These are phyloP conservation scores for Caiman crocodilus DNA, from an alignment of 2,797 vertebrate genomes.

Conservation along the genomic window DNA sequence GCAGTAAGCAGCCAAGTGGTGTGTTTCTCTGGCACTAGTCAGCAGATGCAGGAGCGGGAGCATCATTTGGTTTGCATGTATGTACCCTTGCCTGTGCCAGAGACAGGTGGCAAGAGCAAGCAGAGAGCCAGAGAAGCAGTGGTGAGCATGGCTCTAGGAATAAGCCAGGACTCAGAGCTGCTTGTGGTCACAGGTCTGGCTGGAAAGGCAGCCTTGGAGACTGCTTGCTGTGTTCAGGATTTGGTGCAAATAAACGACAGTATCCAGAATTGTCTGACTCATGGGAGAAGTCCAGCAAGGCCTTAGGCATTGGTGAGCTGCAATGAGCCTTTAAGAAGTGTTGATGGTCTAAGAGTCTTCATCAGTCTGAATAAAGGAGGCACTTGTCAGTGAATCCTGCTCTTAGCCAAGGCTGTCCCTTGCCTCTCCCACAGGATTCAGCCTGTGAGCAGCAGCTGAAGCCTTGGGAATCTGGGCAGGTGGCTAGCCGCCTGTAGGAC, in stretches of 20 bases:
- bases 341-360: too few relatives aligned
- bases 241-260: neutral
- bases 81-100: neutral
- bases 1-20: too few relatives aligned
- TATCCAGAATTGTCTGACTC: neutral
- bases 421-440: too few relatives aligned
- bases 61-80: neutral
- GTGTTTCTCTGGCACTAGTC: neutral
- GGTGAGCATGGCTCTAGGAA: neutral
- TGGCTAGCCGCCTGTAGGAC: too few relatives aligned
- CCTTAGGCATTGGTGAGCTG: neutral
- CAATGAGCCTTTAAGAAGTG: neutral
- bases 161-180: neutral
- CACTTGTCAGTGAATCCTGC: too few relatives aligned
- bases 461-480: too few relatives aligned
- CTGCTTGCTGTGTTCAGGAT: neutral
- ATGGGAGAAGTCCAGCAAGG: neutral
- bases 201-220: neutral
- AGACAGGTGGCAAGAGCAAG: neutral
- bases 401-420: too few relatives aligned
- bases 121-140: neutral
- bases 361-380: too few relatives aligned
- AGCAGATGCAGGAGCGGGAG: neutral
- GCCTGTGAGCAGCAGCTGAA: too few relatives aligned
- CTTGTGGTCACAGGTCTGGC: neutral